Evolutionary conservation across 30 jellyfish, hydroid and myxozoan species (phyloP).

Genomic region (Nemopilema nomurai): DNA sequence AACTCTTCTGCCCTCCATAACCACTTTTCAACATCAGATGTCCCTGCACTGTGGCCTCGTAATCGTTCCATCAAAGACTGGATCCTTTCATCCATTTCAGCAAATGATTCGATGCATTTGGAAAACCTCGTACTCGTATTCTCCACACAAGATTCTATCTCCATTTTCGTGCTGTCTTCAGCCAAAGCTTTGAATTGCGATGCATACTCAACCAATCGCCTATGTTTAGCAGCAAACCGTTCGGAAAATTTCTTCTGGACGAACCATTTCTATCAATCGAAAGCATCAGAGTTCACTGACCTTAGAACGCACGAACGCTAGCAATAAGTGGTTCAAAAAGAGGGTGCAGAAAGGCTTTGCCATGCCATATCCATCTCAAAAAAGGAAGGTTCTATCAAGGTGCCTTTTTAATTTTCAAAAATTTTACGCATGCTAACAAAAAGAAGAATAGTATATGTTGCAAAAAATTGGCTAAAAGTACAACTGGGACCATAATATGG

Average conservation of each 20-base stretch:
- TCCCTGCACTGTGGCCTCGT: constrained; percentile 4
- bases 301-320: neutral
- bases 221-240: constrained; percentile 48
- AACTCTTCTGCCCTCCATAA: constrained; percentile 61
- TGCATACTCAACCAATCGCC: constrained; percentile 38
- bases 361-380: no score
- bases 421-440: no score
- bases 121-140: constrained; percentile 19
- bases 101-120: constrained; percentile 33
- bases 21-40: constrained; percentile 50
- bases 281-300: no score
- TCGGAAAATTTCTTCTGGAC: constrained; percentile 58
- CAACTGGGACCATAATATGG: no score
- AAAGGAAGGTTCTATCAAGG: no score
- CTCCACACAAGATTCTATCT: constrained; percentile 8
- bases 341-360: no score
- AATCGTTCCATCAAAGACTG: constrained; percentile 7
- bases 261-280: constrained; percentile 70
- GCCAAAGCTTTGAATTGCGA: constrained; percentile 11
- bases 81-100: constrained; percentile 12
- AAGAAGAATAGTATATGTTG: no score
- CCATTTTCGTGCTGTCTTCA: constrained; percentile 6
- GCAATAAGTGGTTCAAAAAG: neutral
- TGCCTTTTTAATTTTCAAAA: no score
- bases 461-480: no score